Evolutionary conservation across 2,797 vertebrate genomes (phyloP).

Genomic region (Oophaga sylvatica): DNA sequence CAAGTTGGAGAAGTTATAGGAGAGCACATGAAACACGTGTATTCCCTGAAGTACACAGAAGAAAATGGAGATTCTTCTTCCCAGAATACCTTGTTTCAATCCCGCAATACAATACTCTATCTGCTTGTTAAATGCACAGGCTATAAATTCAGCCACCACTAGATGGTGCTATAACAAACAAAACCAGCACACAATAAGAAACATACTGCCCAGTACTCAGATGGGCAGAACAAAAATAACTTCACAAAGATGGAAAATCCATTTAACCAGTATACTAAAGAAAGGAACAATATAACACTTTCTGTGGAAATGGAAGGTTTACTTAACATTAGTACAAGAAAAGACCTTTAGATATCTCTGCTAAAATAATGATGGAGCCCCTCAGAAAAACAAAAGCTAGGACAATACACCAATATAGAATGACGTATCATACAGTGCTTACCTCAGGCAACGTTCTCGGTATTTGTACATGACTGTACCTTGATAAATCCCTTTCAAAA

Average conservation of each 20-base stretch:
- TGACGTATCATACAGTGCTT: constrained; percentile 2
- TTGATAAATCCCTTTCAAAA: constrained; percentile 51
- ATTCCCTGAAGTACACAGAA: no score
- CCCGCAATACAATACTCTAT: no score
- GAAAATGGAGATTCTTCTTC: no score
- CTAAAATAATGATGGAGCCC: background rate
- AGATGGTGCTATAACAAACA: no score
- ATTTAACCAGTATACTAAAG: background rate
- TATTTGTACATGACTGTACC: constrained; percentile 54
- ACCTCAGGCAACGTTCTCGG: constrained; percentile 52
- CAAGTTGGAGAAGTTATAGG: no score
- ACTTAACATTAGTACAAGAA: background rate
- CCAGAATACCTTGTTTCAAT: no score
- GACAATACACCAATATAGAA: background rate
- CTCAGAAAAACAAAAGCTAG: background rate
- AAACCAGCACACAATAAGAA: no score
- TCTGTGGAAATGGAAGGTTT: background rate
- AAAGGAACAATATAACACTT: background rate
- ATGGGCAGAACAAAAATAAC: background rate
- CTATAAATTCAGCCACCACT: no score
- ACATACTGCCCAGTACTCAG: no score
- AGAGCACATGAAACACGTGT: no score
- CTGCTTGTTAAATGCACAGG: no score
- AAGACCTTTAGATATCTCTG: background rate
- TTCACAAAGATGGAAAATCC: background rate